A percentile compares a stretch with the other conserved stretches of the same genome.
These are phyloP conservation scores for Xiphophorus hellerii DNA, from an alignment of 2,113 vertebrate genomes.

Conservation along the genomic window DNA sequence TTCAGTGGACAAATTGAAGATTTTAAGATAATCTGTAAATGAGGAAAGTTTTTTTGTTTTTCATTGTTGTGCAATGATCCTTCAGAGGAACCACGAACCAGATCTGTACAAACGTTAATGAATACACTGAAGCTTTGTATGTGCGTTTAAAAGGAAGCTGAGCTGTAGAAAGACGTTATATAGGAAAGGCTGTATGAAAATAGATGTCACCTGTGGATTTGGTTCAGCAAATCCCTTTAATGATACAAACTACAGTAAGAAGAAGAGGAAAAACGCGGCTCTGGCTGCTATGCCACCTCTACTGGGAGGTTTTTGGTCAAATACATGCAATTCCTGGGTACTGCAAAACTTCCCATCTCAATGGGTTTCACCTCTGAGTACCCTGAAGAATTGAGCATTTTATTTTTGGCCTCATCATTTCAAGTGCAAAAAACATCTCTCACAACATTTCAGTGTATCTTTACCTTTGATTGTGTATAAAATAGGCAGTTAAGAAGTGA, in stretches of 20 bases:
- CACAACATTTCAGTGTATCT: slow-evolving; percentile 8
- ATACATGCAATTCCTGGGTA: slow-evolving; percentile 21
- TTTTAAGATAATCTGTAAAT: neutral
- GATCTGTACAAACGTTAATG: slow-evolving; percentile 54
- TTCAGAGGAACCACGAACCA: slow-evolving; percentile 30
- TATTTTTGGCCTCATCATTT: slow-evolving; percentile 43
- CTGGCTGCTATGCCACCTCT: slow-evolving; percentile 10
- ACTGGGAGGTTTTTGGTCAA: slow-evolving; percentile 24
- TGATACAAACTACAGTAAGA: slow-evolving; percentile 48
- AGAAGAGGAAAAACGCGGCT: neutral
- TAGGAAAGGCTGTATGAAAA: slow-evolving; percentile 67
- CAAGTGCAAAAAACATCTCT: slow-evolving; percentile 47
- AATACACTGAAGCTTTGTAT: slow-evolving; percentile 39
- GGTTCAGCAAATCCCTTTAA: slow-evolving; percentile 61
- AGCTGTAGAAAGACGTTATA: slow-evolving; percentile 49
- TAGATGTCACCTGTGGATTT: slow-evolving; percentile 62
- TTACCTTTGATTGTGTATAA: slow-evolving; percentile 18
- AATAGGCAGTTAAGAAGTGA: slow-evolving; percentile 13
- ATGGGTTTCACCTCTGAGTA: slow-evolving; percentile 23
- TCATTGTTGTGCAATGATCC: slow-evolving; percentile 38
- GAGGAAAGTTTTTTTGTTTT: neutral
- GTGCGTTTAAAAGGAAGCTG: slow-evolving; percentile 46
- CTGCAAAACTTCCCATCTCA: slow-evolving; percentile 1
- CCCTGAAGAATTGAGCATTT: slow-evolving; percentile 45
- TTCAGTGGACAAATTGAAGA: neutral